Evolutionary conservation across 2,888 invertebrate species (phyloP).

Genomic region (Eueremaeus valkanovi): DNA sequence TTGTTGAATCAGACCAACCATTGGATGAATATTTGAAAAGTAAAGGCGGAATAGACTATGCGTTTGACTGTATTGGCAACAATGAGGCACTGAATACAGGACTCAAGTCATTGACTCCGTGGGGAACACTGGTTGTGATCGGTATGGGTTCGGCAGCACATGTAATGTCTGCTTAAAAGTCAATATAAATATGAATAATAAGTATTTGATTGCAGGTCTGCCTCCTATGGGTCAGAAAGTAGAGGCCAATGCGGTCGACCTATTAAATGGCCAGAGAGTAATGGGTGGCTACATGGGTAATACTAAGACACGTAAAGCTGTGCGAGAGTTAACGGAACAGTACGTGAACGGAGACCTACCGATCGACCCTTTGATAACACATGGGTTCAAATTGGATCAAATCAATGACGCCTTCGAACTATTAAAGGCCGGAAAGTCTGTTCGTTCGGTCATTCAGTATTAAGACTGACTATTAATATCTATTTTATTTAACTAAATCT

Average conservation of each 20-base stretch:
- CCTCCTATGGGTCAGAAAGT: background rate
- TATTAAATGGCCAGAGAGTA: background rate
- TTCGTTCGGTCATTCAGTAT: conserved; percentile 35
- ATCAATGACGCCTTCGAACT: conserved; percentile 38
- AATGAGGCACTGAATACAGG: background rate
- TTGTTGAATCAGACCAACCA: background rate
- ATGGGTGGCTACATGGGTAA: conserved; percentile 26
- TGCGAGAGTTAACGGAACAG: background rate
- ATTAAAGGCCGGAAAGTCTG: conserved; percentile 26
- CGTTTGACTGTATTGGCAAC: conserved; percentile 31
- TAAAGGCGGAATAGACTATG: conserved; percentile 27
- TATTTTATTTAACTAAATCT: too few relatives aligned
- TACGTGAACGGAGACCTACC: background rate
- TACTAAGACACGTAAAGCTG: background rate
- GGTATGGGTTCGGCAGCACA: background rate
- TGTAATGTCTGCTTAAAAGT: background rate
- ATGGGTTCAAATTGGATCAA: conserved; percentile 33
- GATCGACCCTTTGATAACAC: conserved; percentile 18
- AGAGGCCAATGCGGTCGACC: background rate
- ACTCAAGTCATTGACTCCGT: conserved; percentile 12
- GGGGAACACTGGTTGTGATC: background rate
- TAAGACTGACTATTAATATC: too few relatives aligned
- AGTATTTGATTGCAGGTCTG: background rate
- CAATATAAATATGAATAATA: background rate
- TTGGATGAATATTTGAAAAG: conserved; percentile 18